Percentiles rank a stretch among this genome's conserved stretches.
Conservation (phyloP, 2,888 invertebrate species). For the Gisinianus flammeolus region DNA sequence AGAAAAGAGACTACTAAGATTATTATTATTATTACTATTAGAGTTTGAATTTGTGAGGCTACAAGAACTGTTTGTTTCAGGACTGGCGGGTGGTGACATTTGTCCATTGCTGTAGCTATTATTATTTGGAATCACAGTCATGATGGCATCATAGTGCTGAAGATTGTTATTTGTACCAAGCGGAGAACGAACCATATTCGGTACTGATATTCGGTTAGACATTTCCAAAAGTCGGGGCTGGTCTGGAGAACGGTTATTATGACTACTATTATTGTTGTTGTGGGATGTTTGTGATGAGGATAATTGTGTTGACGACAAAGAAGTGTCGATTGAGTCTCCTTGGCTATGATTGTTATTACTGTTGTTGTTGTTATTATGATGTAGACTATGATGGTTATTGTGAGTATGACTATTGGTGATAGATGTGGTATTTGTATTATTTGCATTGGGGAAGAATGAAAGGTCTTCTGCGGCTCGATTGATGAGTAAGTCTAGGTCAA, state of each 20-base stretch:
- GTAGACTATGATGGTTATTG: conserved; percentile 8
- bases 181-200: neutral
- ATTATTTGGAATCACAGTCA: conserved; percentile 60
- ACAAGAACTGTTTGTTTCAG: conserved; percentile 58
- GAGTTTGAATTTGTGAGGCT: neutral
- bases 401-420: conserved; percentile 32
- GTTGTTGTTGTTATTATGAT: neutral
- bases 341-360: neutral
- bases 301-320: neutral
- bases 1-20: neutral
- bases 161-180: conserved; percentile 16
- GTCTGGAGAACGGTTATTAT: neutral
- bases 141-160: conserved; percentile 60
- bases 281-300: neutral
- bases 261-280: neutral
- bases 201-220: neutral
- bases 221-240: conserved; percentile 13
- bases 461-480: conserved; percentile 62
- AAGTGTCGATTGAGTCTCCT: neutral
- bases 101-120: conserved; percentile 59
- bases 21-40: neutral
- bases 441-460: conserved; percentile 57
- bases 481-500: conserved; percentile 62
- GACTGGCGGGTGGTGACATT: conserved; percentile 63
- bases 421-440: conserved; percentile 23